These are phyloP conservation scores for Bombus sylvicola DNA, from an alignment of 1,140 invertebrate species.

Conservation along the genomic window DNA sequence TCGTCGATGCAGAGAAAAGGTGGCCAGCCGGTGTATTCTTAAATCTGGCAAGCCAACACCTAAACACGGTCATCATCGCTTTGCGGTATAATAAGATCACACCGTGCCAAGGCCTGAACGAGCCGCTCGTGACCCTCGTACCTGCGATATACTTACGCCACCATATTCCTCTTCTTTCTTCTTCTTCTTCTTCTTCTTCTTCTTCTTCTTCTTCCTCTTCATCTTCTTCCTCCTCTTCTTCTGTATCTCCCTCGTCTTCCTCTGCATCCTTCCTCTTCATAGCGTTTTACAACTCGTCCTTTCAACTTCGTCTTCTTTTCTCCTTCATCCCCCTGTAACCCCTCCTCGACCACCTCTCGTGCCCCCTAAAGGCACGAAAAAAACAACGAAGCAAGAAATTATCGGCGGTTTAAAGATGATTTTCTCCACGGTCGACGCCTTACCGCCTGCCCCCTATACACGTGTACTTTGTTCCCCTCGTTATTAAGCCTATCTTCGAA, in stretches of 20 bases:
- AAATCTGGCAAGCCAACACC: constrained; percentile 78
- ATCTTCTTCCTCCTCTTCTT: neutral
- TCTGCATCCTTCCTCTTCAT: neutral
- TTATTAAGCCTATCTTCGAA: constrained; percentile 62
- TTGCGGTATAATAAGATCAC: constrained; percentile 76
- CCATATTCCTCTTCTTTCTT: constrained; percentile 16
- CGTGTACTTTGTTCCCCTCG: constrained; percentile 60
- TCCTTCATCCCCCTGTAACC: neutral
- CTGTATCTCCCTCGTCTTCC: neutral
- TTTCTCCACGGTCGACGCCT: constrained; percentile 70
- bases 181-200: neutral
- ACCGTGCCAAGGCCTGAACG: constrained; percentile 65
- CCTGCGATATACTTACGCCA: constrained; percentile 56
- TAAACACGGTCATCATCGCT: constrained; percentile 78
- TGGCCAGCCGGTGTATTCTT: constrained; percentile 71
- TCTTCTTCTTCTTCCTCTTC: neutral
- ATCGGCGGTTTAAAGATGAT: constrained; percentile 67
- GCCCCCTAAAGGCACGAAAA: neutral
- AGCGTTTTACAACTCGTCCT: neutral
- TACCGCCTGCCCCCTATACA: constrained; percentile 44
- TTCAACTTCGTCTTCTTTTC: neutral
- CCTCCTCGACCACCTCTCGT: neutral
- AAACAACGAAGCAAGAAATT: constrained; percentile 56
- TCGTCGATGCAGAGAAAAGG: constrained; percentile 60
- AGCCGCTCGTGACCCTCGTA: constrained; percentile 69